These are phyloP conservation scores for Troides aeacus DNA, from an alignment of 2,888 invertebrate species.

Conservation along the genomic window DNA sequence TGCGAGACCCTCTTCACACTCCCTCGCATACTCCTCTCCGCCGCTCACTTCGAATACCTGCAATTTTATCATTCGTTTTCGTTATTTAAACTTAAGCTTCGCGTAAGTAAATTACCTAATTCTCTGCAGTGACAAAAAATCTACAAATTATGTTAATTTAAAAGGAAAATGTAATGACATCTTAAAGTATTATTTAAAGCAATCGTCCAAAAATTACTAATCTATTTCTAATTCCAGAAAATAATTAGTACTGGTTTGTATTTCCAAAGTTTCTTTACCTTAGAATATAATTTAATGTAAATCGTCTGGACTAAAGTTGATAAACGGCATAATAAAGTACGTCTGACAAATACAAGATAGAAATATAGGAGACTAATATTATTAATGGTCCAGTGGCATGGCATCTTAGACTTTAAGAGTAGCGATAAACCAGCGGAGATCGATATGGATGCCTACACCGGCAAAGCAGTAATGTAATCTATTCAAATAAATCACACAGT, in stretches of 20 bases:
- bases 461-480: background rate
- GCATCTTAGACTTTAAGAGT: background rate
- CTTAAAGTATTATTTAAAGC: too few species aligned
- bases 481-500: background rate
- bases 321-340: background rate
- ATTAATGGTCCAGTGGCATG: background rate
- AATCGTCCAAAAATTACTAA: too few species aligned
- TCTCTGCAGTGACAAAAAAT: too few species aligned
- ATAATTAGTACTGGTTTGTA: too few species aligned
- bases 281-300: background rate
- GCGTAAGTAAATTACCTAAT: too few species aligned
- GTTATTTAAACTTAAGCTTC: background rate
- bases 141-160: too few species aligned
- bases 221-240: too few species aligned
- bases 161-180: too few species aligned
- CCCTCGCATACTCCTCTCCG: constrained; percentile 44
- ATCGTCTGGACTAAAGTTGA: background rate
- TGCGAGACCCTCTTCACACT: constrained; percentile 78
- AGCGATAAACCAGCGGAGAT: background rate
- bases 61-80: constrained; percentile 40
- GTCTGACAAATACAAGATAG: background rate
- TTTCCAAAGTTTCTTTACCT: background rate
- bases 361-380: background rate
- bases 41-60: constrained; percentile 93
- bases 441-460: background rate